Evolutionary conservation across 2,113 vertebrate genomes (phyloP), one percentile per base, ranked within the genome.

Genomic region (Cyprinodon brontotheroides): DNA sequence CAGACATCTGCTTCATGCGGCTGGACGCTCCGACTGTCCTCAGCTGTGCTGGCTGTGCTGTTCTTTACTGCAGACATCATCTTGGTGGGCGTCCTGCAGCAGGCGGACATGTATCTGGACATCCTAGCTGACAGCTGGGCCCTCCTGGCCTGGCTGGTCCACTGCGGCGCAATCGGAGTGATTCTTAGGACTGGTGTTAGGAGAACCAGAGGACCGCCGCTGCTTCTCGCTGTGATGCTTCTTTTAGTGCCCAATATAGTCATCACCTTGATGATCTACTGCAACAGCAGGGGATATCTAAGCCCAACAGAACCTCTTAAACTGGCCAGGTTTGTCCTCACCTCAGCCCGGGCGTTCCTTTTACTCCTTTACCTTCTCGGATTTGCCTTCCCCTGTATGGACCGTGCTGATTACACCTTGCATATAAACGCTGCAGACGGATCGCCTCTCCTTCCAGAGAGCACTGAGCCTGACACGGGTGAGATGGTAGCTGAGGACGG

Each of bases 401-500:
- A 45, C 11, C 88, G 71, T 41, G 70, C 72, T 15, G 90, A 85
- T 0, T 91, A 91, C 11, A 77, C 87, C 29, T 61, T 92, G 47
- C 90, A 91, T 6, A 68, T 96, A 65, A 95, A 95, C 63, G 53
- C 84, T 2, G 39, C 3, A 1, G 93, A 95, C 4, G 83, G 76
- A 13, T 91, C 93, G 0, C 93, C 81, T 0, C 92, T 97, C 2
- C 3, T 95, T 43, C 70, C 91, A 3, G 75, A 90, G 13, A 70
- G 45, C 59, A 37, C 84, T 4, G 70, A 84, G 0, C 76, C 65
- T 12, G 75, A 85, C 12, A 88, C 86, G 1, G 93, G 94, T 6
- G 92, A 92, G 2, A 93, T 92, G 75, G 93, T 96, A 70, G 94
- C 95, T 4, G 98, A 99, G 84, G 97, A 99, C 39, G 96, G 96